Percentiles rank a stretch among this genome's conserved stretches.
Conservation (phyloP, 2,797 vertebrate genomes). For the Cossypha polioptera region DNA sequence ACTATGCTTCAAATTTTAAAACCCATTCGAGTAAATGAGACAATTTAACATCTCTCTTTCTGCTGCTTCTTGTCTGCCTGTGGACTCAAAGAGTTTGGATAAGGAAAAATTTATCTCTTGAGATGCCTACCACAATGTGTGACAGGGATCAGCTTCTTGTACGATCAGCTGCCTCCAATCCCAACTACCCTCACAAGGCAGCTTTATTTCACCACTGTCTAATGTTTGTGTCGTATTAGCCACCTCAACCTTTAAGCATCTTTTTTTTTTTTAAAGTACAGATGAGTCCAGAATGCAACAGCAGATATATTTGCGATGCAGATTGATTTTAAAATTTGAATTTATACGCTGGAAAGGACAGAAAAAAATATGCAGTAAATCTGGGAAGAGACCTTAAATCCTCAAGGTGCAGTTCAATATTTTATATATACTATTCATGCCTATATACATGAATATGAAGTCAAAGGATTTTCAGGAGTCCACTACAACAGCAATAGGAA, state of each 20-base stretch:
- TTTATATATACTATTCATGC: neutral
- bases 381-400: neutral
- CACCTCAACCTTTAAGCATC: neutral
- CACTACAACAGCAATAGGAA: neutral
- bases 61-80: neutral
- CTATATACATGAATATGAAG: neutral
- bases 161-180: neutral
- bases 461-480: neutral
- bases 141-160: neutral
- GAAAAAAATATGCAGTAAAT: neutral
- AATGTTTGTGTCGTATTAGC: neutral
- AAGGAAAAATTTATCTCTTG: neutral
- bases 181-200: neutral
- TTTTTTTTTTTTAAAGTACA: neutral
- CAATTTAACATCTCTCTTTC: neutral
- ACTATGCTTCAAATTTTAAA: neutral
- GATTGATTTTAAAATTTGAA: neutral
- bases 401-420: neutral
- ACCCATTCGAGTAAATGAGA: neutral
- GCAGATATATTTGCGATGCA: neutral
- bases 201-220: neutral
- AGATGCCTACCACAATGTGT: neutral
- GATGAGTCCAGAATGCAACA: neutral
- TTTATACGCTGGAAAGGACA: neutral
- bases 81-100: neutral